These are phyloP conservation scores for Tenthredo distinguenda DNA, from an alignment of 2,888 invertebrate genomes.

Conservation along the genomic window DNA sequence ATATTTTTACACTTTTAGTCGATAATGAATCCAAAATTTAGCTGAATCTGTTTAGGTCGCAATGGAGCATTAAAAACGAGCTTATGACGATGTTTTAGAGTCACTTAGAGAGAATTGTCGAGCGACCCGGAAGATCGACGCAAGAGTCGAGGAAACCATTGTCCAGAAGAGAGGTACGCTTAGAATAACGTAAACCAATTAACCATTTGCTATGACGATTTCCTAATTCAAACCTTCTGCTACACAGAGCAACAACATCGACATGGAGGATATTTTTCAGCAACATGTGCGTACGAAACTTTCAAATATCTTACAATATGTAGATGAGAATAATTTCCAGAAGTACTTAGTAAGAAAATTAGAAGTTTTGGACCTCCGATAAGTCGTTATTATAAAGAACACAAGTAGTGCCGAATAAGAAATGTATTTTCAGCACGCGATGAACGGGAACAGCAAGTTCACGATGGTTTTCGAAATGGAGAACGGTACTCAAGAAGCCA, in stretches of 20 bases:
- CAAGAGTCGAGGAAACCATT: slow-evolving; percentile 79
- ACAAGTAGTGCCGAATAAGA: not conserved
- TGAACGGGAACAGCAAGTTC: slow-evolving; percentile 83
- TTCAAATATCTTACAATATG: not conserved
- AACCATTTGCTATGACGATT: not conserved
- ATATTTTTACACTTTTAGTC: not conserved
- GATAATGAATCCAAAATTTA: not conserved
- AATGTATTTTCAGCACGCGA: slow-evolving; percentile 66
- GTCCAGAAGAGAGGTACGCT: slow-evolving; percentile 78
- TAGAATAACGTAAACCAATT: not conserved
- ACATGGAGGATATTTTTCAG: slow-evolving; percentile 84
- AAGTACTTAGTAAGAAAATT: not conserved
- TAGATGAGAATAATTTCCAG: not conserved
- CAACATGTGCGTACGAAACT: slow-evolving; percentile 78
- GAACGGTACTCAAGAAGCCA: slow-evolving; percentile 84
- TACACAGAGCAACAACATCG: slow-evolving; percentile 82
- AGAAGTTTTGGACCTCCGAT: not conserved
- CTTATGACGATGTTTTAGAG: slow-evolving; percentile 80
- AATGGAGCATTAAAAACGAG: slow-evolving; percentile 25
- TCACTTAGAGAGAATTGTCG: slow-evolving; percentile 92
- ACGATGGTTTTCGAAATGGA: slow-evolving; percentile 93
- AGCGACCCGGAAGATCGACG: slow-evolving; percentile 85
- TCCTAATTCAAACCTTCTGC: slow-evolving; percentile 30
- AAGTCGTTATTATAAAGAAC: not conserved
- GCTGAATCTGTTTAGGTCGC: slow-evolving; percentile 15